Evolutionary conservation across 2,113 vertebrate species (phyloP).

Genomic region (Corydoras sp.): DNA sequence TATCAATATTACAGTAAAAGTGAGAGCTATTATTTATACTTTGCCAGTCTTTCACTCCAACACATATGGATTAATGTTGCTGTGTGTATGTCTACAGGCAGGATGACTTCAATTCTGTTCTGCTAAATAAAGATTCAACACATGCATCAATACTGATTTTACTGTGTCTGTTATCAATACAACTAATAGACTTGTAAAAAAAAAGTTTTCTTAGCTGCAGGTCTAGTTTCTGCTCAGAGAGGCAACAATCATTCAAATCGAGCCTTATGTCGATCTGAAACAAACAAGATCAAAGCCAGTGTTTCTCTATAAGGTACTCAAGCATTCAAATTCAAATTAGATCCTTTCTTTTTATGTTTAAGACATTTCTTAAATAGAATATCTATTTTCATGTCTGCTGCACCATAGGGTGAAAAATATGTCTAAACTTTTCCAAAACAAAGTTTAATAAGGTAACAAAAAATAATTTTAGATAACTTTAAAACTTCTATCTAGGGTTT

Average conservation of each 20-base stretch:
- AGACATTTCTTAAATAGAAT: no score
- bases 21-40: slow-evolving; percentile 5
- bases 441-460: no score
- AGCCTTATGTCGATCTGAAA: no score
- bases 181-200: not conserved
- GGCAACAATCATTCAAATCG: not conserved
- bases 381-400: no score
- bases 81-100: slow-evolving; percentile 4
- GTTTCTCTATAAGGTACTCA: no score
- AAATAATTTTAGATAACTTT: no score
- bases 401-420: no score
- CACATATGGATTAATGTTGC: slow-evolving; percentile 10
- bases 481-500: no score
- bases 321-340: no score
- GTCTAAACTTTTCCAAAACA: no score
- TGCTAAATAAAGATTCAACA: slow-evolving; percentile 17
- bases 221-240: not conserved
- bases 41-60: not conserved
- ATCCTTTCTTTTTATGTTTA: no score
- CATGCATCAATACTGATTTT: slow-evolving; percentile 27
- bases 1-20: slow-evolving; percentile 33
- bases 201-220: not conserved
- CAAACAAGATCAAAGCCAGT: no score
- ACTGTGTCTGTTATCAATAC: not conserved
- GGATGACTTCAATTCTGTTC: not conserved